These are phyloP conservation scores for Pristionchus japonicus DNA, from an alignment of 2,888 invertebrate genomes.

Conservation along the genomic window DNA sequence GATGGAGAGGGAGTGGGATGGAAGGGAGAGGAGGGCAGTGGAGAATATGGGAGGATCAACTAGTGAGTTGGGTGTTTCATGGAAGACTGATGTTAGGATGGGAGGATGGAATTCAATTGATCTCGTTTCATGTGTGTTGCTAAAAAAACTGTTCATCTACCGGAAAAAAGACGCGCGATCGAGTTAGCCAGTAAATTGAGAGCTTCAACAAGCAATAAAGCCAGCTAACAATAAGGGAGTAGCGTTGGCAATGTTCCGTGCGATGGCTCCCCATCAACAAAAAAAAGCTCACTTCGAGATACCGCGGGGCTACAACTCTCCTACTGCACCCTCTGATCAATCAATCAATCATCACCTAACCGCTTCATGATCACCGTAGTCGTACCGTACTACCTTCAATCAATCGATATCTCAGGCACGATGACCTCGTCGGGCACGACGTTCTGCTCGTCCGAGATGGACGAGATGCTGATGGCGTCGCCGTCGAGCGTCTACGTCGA, in stretches of 20 bases:
- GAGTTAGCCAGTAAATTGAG: no score
- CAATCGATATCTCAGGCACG: slow-evolving; percentile 42
- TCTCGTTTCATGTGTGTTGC: no score
- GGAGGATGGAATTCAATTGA: no score
- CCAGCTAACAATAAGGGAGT: no score
- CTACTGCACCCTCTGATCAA: neutral
- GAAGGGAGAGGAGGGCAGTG: neutral
- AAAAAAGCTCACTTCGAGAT: no score
- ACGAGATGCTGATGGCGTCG: slow-evolving; percentile 50
- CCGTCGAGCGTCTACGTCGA: slow-evolving; percentile 50
- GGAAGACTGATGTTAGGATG: no score
- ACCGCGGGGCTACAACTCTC: neutral
- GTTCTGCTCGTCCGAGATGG: slow-evolving; percentile 51
- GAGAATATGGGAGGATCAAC: slow-evolving; percentile 15
- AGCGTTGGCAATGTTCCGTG: no score
- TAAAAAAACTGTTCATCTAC: no score
- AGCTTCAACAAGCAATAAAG: no score
- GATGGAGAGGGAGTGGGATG: slow-evolving; percentile 43
- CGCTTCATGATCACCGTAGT: neutral
- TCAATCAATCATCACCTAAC: neutral
- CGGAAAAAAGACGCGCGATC: no score
- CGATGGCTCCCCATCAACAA: no score
- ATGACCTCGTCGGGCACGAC: slow-evolving; percentile 54
- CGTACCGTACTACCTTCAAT: neutral
- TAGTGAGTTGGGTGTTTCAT: neutral